Percentiles rank a stretch among this genome's conserved stretches.
phyloP scores from a whole-genome alignment of 2,888 invertebrate genomes.

The Serripes groenlandicus region DNA sequence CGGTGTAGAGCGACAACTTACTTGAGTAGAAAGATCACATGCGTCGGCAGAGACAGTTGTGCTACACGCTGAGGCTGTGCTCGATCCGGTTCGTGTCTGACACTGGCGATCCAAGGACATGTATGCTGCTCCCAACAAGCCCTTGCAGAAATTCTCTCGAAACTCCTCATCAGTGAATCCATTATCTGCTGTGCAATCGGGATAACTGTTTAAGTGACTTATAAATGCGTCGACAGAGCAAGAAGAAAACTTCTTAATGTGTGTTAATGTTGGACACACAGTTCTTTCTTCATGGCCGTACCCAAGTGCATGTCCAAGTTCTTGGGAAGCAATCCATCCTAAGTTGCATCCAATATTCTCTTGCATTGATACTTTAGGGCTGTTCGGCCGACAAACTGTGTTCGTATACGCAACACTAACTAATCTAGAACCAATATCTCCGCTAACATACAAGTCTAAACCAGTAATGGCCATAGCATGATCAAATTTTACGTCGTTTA shows the following conservation, averaged over 20 bases:
- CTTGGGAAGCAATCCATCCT: constrained; percentile 4
- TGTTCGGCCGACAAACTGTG: not conserved
- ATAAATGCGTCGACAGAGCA: constrained; percentile 9
- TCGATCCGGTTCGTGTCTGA: constrained; percentile 8
- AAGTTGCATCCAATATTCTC: constrained; percentile 14
- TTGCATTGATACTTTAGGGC: not conserved
- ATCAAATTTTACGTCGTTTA: not conserved
- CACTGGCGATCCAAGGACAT: constrained; percentile 20
- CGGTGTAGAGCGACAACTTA: not conserved
- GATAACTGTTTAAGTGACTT: not conserved
- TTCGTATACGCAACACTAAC: not conserved
- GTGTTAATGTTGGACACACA: not conserved
- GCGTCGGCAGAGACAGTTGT: not conserved
- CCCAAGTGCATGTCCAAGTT: constrained; percentile 18
- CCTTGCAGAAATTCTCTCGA: constrained; percentile 2
- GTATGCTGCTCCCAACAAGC: constrained; percentile 1
- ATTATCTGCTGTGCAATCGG: constrained; percentile 26
- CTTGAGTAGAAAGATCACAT: not conserved
- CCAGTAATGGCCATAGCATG: not conserved
- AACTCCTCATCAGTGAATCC: constrained; percentile 30
- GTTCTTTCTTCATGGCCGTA: not conserved
- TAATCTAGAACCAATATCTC: not conserved
- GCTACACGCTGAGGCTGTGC: not conserved
- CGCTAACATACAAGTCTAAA: not conserved
- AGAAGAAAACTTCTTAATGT: constrained; percentile 13